phyloP scores from a whole-genome alignment of 2,888 invertebrate genomes.

The Herminia tarsipennalis region DNA sequence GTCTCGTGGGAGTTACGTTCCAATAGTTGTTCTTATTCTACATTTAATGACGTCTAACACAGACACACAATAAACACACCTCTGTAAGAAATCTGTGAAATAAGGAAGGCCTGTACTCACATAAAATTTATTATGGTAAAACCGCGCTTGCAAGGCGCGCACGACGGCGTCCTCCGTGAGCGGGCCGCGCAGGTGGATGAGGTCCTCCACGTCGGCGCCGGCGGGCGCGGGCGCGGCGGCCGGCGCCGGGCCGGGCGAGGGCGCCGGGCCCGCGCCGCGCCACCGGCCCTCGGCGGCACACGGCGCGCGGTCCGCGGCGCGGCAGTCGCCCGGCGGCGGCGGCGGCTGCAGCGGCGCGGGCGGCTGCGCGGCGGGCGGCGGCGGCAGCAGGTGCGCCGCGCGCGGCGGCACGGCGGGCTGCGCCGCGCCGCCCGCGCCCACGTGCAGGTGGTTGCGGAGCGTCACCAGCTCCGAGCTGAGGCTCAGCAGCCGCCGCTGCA shows the following conservation, averaged over 20 bases:
- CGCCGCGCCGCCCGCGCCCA: constrained; percentile 74
- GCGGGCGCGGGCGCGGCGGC: constrained; percentile 29
- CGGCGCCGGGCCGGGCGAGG: constrained; percentile 41
- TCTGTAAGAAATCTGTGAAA: no score
- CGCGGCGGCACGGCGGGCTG: constrained; percentile 43
- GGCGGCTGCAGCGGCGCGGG: constrained; percentile 52
- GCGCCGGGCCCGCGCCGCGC: constrained; percentile 52
- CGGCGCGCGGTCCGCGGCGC: constrained; percentile 50
- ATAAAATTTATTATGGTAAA: constrained; percentile 94
- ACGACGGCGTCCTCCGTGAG: constrained; percentile 97
- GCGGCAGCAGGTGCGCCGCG: constrained; percentile 60
- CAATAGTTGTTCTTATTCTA: no score
- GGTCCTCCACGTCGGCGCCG: constrained; percentile 90
- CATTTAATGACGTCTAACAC: no score
- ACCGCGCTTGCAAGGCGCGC: constrained; percentile 95
- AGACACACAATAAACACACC: no score
- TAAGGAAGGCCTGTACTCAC: constrained; percentile 90
- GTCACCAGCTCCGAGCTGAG: constrained; percentile 96
- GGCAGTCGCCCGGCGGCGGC: constrained; percentile 37
- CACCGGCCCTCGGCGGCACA: constrained; percentile 56
- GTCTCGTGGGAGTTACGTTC: no score
- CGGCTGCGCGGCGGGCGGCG: constrained; percentile 60
- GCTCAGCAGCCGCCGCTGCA: constrained; percentile 95
- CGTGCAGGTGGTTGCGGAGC: constrained; percentile 95
- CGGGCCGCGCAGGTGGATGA: constrained; percentile 96